Evolutionary conservation across 2,797 vertebrate species (phyloP), one percentile per base, ranked within the genome.

Genomic region (Tarsius wallacei): DNA sequence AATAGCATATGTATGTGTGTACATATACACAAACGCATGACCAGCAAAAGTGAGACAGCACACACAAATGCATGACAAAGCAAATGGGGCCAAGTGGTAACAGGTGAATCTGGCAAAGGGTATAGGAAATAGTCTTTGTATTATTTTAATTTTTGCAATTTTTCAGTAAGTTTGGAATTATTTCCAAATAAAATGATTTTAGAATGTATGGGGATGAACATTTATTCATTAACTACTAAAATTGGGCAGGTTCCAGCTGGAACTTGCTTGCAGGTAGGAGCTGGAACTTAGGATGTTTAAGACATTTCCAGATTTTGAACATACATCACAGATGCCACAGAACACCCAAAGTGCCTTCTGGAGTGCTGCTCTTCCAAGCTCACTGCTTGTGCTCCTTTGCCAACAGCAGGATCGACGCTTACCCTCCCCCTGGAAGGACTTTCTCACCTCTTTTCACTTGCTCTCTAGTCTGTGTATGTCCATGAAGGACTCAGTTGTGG

Each of bases 101-200:
- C 51, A 8, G 6, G 15, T 5, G 24, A 33, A 49, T 17, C 36
- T 33, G 59, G 86, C 26, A 9, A 31, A 33, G 66, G 55, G 24
- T 21, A 12, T 0, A 1, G 47, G 55, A 1, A 2, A n/a, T 31
- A 14, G 2, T 68, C 49, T 71, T 66, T 13, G 7, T 28, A 49
- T 11, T 73, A 33, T 21, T 74, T 66, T 59, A 24, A 64, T 9
- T 81, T 77, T 28, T 87, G 70, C 17, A 64, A n/a, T 31, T 22
- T 96, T 74, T 84, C 12, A n/a, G 57, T 78, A 51, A 94, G 16
- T 64, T 81, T 74, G 80, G 77, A 84, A 59, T 55, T 47, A 94
- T 91, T 93, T 87, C 83, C 78, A 78, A 77, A 85, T 57, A 78
- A 86, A 87, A 17, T 4, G 1, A 17, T 24, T 91, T 51, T 17